A percentile compares a stretch with the other conserved stretches of the same genome.
phyloP scores from a whole-genome alignment of 2,888 invertebrate genomes.

The Tenthredo scrophulariae region DNA sequence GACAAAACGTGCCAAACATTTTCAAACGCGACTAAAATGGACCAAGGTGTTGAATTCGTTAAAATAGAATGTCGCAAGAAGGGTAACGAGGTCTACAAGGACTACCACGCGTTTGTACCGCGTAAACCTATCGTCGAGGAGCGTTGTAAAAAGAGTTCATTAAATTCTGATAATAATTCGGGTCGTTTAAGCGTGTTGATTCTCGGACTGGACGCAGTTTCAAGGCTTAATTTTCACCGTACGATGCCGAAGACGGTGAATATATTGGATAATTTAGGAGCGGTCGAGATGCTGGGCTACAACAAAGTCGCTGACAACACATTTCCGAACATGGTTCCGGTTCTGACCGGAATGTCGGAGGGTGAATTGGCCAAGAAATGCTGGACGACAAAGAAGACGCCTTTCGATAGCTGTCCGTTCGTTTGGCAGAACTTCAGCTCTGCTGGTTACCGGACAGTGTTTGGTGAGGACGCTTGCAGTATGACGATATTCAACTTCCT shows the following conservation, averaged over 20 bases:
- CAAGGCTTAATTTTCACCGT: conserved; percentile 90
- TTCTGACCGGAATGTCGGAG: conserved; percentile 86
- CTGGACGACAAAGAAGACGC: conserved; percentile 80
- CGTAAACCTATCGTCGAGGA: conserved; percentile 74
- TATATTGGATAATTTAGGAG: conserved; percentile 82
- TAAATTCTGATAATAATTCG: background rate
- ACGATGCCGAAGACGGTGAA: conserved; percentile 88
- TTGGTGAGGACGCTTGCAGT: conserved; percentile 90
- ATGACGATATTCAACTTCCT: conserved; percentile 91
- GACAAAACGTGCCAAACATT: conserved; percentile 80
- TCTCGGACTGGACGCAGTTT: conserved; percentile 92
- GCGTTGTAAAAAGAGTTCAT: conserved; percentile 59
- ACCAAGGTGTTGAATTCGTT: conserved; percentile 82
- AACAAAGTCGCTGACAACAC: conserved; percentile 97
- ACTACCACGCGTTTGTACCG: conserved; percentile 85
- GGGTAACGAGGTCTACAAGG: conserved; percentile 81
- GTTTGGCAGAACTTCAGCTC: conserved; percentile 90
- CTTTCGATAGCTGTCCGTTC: conserved; percentile 90
- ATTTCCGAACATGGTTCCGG: conserved; percentile 92
- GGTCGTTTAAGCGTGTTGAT: conserved; percentile 85
- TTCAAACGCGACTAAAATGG: conserved; percentile 76
- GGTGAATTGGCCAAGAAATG: conserved; percentile 84
- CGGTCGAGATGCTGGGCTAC: conserved; percentile 91
- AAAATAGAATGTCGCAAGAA: conserved; percentile 82
- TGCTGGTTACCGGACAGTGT: conserved; percentile 87